Percentiles rank a stretch among this genome's conserved stretches.
Evolutionary conservation across 2,888 invertebrate species (phyloP).

Genomic region (Eubasilissa splendida): DNA sequence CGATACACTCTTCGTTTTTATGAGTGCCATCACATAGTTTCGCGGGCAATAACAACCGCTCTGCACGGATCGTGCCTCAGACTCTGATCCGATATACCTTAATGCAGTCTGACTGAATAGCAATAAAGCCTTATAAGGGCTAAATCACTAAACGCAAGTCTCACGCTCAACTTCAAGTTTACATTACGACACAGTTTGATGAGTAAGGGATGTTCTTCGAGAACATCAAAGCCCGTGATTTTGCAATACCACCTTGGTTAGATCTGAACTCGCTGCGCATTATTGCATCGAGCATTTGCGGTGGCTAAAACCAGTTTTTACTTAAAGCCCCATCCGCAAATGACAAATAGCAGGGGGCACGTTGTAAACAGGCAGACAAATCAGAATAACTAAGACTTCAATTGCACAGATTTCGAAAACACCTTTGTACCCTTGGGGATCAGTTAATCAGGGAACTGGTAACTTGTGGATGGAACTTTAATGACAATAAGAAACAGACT

Average conservation of each 20-base stretch:
- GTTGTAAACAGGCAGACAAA: not conserved
- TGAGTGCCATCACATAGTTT: conserved; percentile 10
- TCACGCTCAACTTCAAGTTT: not conserved
- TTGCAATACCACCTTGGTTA: conserved; percentile 14
- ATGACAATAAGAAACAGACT: conserved; percentile 32
- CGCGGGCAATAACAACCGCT: conserved; percentile 19
- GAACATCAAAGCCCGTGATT: not conserved
- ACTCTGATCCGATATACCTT: conserved; percentile 13
- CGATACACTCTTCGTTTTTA: conserved; percentile 1
- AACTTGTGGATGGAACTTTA: conserved; percentile 4
- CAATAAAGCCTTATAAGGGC: conserved; percentile 4
- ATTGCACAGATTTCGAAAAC: not conserved
- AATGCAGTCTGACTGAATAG: conserved; percentile 8
- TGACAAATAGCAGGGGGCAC: not conserved
- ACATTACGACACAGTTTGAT: not conserved
- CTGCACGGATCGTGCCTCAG: conserved; percentile 16
- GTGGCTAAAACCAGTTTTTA: conserved; percentile 33
- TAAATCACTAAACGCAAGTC: not conserved
- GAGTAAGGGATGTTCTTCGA: not conserved
- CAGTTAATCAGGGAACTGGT: not conserved
- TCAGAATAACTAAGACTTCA: not conserved
- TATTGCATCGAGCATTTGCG: conserved; percentile 29
- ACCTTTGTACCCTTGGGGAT: not conserved
- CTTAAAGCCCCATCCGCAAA: conserved; percentile 14
- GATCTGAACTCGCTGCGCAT: conserved; percentile 30